Conservation (phyloP, 2,113 vertebrate genomes). For the Raphicerus campestris region DNA sequence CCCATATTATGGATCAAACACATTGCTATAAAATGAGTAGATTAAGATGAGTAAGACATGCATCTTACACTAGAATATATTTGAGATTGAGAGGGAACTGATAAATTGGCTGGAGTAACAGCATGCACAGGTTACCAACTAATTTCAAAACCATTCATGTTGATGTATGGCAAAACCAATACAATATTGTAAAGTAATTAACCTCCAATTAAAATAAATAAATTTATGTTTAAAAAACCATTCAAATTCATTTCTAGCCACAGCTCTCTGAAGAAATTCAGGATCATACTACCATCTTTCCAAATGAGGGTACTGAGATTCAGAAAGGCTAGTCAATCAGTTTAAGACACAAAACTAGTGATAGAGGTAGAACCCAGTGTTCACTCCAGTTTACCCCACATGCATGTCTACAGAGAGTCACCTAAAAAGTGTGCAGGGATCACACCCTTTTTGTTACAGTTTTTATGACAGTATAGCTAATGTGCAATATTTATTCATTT, state of each 20-base stretch:
- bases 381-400: background rate
- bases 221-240: background rate
- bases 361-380: background rate
- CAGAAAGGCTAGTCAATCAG: background rate
- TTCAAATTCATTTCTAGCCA: background rate
- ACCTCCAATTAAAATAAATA: too few species aligned
- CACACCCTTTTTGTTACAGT: background rate
- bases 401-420: background rate
- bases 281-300: background rate
- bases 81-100: background rate
- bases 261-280: background rate
- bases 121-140: background rate
- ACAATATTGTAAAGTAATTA: too few species aligned
- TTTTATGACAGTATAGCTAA: background rate
- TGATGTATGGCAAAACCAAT: too few species aligned
- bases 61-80: background rate
- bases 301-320: background rate
- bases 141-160: background rate
- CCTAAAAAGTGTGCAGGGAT: background rate
- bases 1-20: background rate
- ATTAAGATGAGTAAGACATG: background rate
- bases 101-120: background rate
- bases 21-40: background rate
- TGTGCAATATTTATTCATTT: background rate
- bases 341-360: background rate